Evolutionary conservation across 2,113 vertebrate species (phyloP), one percentile per base, ranked within the genome.

Genomic region (Phalacrocorax carbo): DNA sequence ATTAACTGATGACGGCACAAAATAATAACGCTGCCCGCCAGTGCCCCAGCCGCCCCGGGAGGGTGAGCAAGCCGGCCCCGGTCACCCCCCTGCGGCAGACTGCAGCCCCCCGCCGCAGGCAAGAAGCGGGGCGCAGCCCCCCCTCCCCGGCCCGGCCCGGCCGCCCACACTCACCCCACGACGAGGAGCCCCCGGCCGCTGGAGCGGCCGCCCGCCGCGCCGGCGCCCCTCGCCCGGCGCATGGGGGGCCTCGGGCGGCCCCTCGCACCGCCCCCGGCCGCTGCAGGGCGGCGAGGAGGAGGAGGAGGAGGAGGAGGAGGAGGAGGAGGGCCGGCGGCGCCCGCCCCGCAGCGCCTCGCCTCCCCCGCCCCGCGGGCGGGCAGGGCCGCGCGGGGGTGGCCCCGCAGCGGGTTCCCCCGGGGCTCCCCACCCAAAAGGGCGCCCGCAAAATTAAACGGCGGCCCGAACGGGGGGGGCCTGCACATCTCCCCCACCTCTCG

Each of bases 141-240:
- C 40, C 51, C 46, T 14, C 11, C 57, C 32, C 71, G 42, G 42
- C 40, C 57, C 46, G 16, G 10, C 57, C 30, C 71, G 2, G 19
- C n/a, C 9, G 18, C 49, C 49, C 71, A 3, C 86, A 97, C 98
- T 97, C 94, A 98, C 98, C 98, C 98, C 38, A 38, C 38, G 38
- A 38, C 38, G 38, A 38, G 38, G 38, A 38, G 38, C 38, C 38
- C 38, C 38, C 38, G 38, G 38, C 38, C 38, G 38, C 38, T 11
- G 38, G 38, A 38, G 38, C 38, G 10, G 38, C 38, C 10, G 38
- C 38, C 38, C 38, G 38, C 38, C 38, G 38, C 38, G 38, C 38
- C 38, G 38, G 38, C 38, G 10, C 38, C 38, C 38, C 38, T 38
- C 38, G 38, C 38, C 38, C 38, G 38, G 38, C 38, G 38, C 38